Base-by-base conservation (phyloP, 2,888 invertebrate genomes). In the Chloroclystis v-ata region DNA sequence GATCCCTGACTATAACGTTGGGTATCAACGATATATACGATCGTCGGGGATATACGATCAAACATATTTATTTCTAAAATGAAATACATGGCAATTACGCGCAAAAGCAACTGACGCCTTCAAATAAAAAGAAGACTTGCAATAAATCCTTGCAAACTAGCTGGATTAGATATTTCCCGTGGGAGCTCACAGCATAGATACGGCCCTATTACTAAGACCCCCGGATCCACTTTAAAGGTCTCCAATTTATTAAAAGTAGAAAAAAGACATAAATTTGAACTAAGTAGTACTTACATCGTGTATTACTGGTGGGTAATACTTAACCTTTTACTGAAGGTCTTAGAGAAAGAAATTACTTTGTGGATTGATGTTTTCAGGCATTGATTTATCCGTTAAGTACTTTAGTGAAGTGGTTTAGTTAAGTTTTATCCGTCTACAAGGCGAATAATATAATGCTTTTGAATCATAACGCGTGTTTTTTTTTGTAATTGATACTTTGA, bases 281-380 rank as follows among this genome's bases (percentile, higher is more conserved):
- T 37, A 37, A 47, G 47, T 30, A 35, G 7, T 35, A 35, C 35
- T 35, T 35, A 47, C 41, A 30, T 20, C 47, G 26, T 40, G 46
- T 30, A 30, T 28, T 35, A 37, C 26, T 25, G 29, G 41, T 28
- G 16, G 20, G 28, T 28, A 37, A 40, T 46, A 46, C 46, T 47
- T 42, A 37, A 26, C 47, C 47, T 47, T 47, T 47, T 47, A 41
- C 37, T 47, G 37, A 38, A 38, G 12, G 26, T 41, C 35, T 13
- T 37, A n/a, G 25, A 35, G 28, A 37, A 46, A 40, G 24, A 46
- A 46, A 46, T 45, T 45, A 45, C 41, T 37, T 20, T 30, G 14
- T 26, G 26, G 42, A 47, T 42, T 47, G 37, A 47, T 47, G 37
- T 47, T 37, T 41, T 42, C 20, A 9, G 14, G 26, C 38, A 32